These are phyloP conservation scores for Panthera uncia DNA, from an alignment of 2,113 vertebrate genomes.

Conservation along the genomic window DNA sequence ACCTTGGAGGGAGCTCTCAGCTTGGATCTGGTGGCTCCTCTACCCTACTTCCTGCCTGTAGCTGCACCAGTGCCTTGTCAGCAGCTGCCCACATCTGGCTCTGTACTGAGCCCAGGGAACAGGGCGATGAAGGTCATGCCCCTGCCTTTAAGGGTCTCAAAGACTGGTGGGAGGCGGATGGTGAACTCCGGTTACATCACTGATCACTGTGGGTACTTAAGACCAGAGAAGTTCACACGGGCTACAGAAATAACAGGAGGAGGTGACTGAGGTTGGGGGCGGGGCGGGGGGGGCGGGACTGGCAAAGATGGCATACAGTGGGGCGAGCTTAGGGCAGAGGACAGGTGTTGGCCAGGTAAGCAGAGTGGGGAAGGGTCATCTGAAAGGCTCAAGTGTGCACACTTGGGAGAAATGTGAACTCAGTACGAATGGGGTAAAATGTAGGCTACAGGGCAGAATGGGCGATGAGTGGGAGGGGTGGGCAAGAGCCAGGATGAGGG, in stretches of 20 bases:
- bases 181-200: neutral
- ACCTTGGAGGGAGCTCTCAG: neutral
- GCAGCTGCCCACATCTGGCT: neutral
- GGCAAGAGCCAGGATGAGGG: neutral
- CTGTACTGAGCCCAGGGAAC: neutral
- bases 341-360: neutral
- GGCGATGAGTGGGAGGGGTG: fast-evolving
- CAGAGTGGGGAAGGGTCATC: neutral
- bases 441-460: no score
- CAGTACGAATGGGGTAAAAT: no score
- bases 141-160: neutral
- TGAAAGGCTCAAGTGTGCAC: neutral
- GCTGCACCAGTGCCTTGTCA: neutral
- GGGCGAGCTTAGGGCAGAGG: neutral
- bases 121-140: neutral
- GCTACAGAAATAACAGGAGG: neutral
- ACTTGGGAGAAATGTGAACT: neutral
- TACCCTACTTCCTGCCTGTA: neutral
- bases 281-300: neutral
- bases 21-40: neutral
- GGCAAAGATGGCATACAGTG: neutral
- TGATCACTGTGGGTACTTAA: neutral
- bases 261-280: neutral
- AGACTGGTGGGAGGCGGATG: neutral
- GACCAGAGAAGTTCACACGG: neutral